Evolutionary conservation across 2,888 invertebrate genomes (phyloP), one percentile per base, ranked within the genome.

Genomic region (Lumbricus terrestris): DNA sequence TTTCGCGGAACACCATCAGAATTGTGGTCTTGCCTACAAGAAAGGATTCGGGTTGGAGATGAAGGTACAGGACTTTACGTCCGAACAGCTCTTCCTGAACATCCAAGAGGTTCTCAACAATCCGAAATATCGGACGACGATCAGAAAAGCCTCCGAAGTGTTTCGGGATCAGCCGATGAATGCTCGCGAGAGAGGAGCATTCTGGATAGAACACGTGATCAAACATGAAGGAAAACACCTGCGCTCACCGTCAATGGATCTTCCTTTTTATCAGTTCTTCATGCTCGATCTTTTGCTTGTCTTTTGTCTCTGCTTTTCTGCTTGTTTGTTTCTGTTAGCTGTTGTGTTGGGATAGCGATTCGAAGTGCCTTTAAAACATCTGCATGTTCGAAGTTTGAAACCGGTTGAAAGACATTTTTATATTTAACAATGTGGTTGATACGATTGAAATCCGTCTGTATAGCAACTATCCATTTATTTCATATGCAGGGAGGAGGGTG

Each of bases 181-280:
- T 82, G 92, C 93, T 16, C 47, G 88, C 37, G 90, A 92, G 40
- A 91, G 92, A 88, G 93, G 92, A 23, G 92, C 92, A 18, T 92
- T 91, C 85, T 93, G 93, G 93, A 90, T 93, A 33, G 93, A 93
- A 88, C 93, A 93, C 90, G 92, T 93, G 88, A 91, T 93, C 16
- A 92, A 92, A 91, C 92, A 92, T 91, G 93, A 93, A n/a, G 92
- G 92, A 11, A 91, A 88, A n/a, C 92, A 93, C 83, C 90, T 93
- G 88, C 91, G 92, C 18, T 92, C 93, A 18, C 29, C 90, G 33
- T 90, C 91, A 29, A 90, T 92, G 83, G 91, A 92, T 83, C 90
- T 93, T 90, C 92, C 93, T 29, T 90, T 92, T 91, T 92, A 92
- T 88, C 92, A 92, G 85, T 93, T 92, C 90, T 88, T 91, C n/a